Evolutionary conservation across 2,888 invertebrate species (phyloP).

Genomic region (Phyto melanocephala): DNA sequence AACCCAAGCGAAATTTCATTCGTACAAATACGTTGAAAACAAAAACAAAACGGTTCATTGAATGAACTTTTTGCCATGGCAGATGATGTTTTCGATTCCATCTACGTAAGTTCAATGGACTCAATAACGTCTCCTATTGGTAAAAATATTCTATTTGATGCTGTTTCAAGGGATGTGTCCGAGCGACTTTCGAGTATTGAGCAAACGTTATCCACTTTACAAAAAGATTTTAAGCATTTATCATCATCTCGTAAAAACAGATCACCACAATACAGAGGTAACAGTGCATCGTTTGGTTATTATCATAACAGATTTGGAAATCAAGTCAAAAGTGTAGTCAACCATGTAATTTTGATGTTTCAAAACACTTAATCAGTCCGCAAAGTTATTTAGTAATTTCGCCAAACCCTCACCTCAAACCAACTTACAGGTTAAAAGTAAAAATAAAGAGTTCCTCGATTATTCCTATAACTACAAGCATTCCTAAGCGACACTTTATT

Average conservation of each 20-base stretch:
- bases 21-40: too few relatives aligned
- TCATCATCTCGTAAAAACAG: not conserved
- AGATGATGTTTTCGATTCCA: too few relatives aligned
- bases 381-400: not conserved
- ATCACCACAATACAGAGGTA: not conserved
- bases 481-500: not conserved
- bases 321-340: not conserved
- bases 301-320: not conserved
- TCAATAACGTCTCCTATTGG: not conserved
- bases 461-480: not conserved
- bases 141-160: not conserved
- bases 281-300: not conserved
- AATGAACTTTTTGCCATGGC: too few relatives aligned
- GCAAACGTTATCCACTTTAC: too few relatives aligned
- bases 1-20: too few relatives aligned
- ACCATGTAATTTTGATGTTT: not conserved
- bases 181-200: not conserved
- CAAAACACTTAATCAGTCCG: too few relatives aligned
- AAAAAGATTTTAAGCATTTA: not conserved
- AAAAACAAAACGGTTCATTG: too few relatives aligned
- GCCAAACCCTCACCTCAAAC: not conserved
- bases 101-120: too few relatives aligned
- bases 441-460: not conserved
- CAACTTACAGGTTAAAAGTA: not conserved
- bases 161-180: not conserved